Percentiles rank a stretch among this genome's conserved stretches.
These are phyloP conservation scores for Rhinichthys osculus DNA, from an alignment of 2,797 vertebrate species.

Conservation along the genomic window DNA sequence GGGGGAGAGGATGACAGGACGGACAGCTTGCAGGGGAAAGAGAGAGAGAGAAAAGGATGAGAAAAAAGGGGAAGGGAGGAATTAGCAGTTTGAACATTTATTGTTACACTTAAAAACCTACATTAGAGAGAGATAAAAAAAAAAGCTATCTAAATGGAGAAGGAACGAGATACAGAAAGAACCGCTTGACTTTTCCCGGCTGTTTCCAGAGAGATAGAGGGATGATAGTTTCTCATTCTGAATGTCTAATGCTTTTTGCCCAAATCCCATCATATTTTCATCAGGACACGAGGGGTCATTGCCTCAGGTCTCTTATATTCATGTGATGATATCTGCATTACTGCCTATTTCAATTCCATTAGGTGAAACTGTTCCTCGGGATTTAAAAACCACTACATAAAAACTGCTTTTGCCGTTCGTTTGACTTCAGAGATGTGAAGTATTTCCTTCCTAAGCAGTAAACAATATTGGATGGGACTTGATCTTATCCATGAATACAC, in stretches of 20 bases:
- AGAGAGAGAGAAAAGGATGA: background rate
- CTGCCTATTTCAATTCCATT: constrained; percentile 20
- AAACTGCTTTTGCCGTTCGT: background rate
- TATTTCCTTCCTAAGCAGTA: background rate
- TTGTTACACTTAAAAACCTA: background rate
- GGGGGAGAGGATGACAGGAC: background rate
- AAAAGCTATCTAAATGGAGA: constrained; percentile 14
- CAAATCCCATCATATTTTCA: constrained; percentile 35
- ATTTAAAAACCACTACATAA: background rate
- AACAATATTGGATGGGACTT: background rate
- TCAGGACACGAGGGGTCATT: constrained; percentile 20
- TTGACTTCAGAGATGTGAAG: background rate
- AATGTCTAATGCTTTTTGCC: constrained; percentile 4
- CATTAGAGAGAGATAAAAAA: constrained; percentile 10
- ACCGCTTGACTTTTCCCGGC: constrained; percentile 45
- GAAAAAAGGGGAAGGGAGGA: background rate
- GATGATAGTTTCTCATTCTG: constrained; percentile 23
- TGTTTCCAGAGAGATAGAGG: constrained; percentile 46
- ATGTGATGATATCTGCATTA: background rate
- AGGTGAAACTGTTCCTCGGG: background rate
- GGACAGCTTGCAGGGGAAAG: constrained; percentile 6
- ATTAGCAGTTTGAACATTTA: constrained; percentile 32
- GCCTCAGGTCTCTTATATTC: constrained; percentile 29
- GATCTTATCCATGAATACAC: background rate
- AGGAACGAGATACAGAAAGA: background rate